Conservation (phyloP, 2,888 invertebrate species). For the Yponomeuta sedellus region DNA sequence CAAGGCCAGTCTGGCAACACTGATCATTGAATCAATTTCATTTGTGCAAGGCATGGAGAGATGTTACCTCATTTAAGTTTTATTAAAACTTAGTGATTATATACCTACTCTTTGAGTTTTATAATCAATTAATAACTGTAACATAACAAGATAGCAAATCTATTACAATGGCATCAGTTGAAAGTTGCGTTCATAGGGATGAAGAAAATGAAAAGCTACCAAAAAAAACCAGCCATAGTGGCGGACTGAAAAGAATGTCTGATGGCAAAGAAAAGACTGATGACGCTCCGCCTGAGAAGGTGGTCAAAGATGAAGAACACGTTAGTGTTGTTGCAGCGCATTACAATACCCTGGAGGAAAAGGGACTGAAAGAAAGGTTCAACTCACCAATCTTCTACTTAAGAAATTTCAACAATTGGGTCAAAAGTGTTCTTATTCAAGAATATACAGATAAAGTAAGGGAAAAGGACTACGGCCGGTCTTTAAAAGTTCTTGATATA, state of each 20-base stretch:
- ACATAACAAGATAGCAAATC: neutral
- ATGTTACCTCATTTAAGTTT: no score
- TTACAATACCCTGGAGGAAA: constrained; percentile 93
- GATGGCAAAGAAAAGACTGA: neutral
- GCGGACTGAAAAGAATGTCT: neutral
- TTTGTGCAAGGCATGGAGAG: no score
- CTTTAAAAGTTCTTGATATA: constrained; percentile 89
- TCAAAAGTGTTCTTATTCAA: constrained; percentile 96
- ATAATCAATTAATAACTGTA: no score
- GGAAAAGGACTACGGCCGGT: constrained; percentile 80
- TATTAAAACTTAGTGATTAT: no score
- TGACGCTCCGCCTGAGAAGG: neutral
- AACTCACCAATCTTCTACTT: constrained; percentile 94
- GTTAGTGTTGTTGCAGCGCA: constrained; percentile 89
- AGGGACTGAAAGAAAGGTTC: constrained; percentile 85
- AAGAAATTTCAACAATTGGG: constrained; percentile 99
- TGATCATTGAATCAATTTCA: no score
- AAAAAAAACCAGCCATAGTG: neutral
- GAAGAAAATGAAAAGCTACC: neutral
- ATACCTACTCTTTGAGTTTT: no score
- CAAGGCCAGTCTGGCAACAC: no score
- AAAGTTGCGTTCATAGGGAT: neutral
- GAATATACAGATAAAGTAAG: constrained; percentile 83
- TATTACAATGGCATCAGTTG: neutral
- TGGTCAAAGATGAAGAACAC: constrained; percentile 47